These are phyloP conservation scores for Bombyx mori DNA, from an alignment of 1,140 invertebrate species.

Conservation along the genomic window ASM3026992v2 NC_085111.1:9694501-9695000, in stretches of 20 bases:
- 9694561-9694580: too few species aligned
- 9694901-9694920: conserved; percentile 1
- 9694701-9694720: conserved; percentile 30
- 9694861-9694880: conserved; percentile 84
- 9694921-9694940: too few species aligned
- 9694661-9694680: not conserved
- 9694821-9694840: conserved; percentile 78
- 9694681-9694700: not conserved
- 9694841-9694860: conserved; percentile 77
- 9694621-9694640: too few species aligned
- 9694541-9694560: too few species aligned
- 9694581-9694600: too few species aligned
- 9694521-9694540: too few species aligned
- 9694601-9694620: too few species aligned
- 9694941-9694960: too few species aligned
- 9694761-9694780: conserved; percentile 84
- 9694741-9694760: conserved; percentile 75
- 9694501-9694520: too few species aligned
- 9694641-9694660: not conserved
- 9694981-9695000: too few species aligned
- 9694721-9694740: conserved; percentile 42
- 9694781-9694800: conserved; percentile 80
- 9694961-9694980: too few species aligned
- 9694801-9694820: conserved; percentile 84
- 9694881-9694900: conserved; percentile 80